Evolutionary conservation across 2,113 vertebrate genomes (phyloP).

Genomic region (Dipodomys spectabilis): DNA sequence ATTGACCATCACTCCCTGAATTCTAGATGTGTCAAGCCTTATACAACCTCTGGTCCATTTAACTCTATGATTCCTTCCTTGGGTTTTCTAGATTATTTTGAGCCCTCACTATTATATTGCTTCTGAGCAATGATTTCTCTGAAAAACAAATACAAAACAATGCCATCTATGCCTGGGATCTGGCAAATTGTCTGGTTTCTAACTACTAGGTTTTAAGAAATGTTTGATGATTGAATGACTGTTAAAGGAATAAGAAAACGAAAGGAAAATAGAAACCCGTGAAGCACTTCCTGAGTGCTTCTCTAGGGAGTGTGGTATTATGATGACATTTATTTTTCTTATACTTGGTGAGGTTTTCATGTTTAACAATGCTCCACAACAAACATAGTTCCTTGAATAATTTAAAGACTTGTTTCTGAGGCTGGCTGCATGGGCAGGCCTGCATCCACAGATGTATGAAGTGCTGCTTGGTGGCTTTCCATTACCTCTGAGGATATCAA

Average conservation of each 20-base stretch:
- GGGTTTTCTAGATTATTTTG: not conserved
- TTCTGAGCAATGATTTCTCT: not conserved
- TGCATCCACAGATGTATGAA: not conserved
- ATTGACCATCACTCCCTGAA: not conserved
- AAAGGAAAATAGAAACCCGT: not conserved
- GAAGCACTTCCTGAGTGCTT: not conserved
- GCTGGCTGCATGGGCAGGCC: not conserved
- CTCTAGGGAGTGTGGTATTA: not conserved
- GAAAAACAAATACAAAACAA: not conserved
- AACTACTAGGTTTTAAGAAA: not conserved
- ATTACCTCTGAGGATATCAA: not conserved
- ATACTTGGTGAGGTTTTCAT: conserved; percentile 14
- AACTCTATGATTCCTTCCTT: not conserved
- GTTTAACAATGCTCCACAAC: not conserved
- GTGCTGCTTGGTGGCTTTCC: not conserved
- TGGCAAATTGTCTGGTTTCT: not conserved
- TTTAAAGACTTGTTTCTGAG: conserved; percentile 39
- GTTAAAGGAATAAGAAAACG: not conserved
- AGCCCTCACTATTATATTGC: not conserved
- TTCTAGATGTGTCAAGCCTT: not conserved
- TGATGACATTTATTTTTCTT: conserved; percentile 25
- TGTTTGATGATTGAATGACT: not conserved
- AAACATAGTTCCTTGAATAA: not conserved
- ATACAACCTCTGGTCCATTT: not conserved
- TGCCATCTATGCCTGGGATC: not conserved